Conservation (phyloP, 2,797 vertebrate genomes). For the Crocidura indochinensis region DNA sequence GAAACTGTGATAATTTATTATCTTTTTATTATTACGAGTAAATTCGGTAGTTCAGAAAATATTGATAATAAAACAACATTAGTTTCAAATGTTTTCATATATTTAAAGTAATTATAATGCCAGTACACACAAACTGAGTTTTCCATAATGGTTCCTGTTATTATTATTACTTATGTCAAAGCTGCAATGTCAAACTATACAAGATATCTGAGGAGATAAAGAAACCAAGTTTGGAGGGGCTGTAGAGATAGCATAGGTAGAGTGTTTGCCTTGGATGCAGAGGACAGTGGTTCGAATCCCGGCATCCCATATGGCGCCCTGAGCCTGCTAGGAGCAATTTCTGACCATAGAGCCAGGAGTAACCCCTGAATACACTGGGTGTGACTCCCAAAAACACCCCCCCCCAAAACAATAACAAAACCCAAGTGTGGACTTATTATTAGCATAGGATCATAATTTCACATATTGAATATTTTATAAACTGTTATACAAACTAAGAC, state of each 20-base stretch:
- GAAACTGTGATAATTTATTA: neutral
- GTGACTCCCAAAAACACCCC: too few species aligned
- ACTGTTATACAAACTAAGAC: conserved; percentile 9
- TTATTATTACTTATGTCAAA: neutral
- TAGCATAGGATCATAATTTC: neutral
- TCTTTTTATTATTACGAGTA: too few species aligned
- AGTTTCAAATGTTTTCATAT: neutral
- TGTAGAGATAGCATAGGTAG: too few species aligned
- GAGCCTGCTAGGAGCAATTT: too few species aligned
- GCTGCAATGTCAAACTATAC: neutral
- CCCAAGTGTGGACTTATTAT: neutral
- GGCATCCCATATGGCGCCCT: too few species aligned
- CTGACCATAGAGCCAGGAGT: too few species aligned
- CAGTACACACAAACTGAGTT: neutral
- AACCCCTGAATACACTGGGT: too few species aligned
- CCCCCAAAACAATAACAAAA: too few species aligned
- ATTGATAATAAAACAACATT: neutral
- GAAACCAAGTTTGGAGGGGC: neutral
- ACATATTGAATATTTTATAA: neutral
- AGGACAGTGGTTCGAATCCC: too few species aligned
- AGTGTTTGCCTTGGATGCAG: too few species aligned
- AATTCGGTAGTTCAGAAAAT: neutral
- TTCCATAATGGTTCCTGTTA: conserved; percentile 15
- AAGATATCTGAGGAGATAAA: neutral
- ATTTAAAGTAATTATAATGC: conserved; percentile 27